Base-by-base conservation (phyloP, 1,140 invertebrate genomes). In the Drosophila tristis region DNA sequence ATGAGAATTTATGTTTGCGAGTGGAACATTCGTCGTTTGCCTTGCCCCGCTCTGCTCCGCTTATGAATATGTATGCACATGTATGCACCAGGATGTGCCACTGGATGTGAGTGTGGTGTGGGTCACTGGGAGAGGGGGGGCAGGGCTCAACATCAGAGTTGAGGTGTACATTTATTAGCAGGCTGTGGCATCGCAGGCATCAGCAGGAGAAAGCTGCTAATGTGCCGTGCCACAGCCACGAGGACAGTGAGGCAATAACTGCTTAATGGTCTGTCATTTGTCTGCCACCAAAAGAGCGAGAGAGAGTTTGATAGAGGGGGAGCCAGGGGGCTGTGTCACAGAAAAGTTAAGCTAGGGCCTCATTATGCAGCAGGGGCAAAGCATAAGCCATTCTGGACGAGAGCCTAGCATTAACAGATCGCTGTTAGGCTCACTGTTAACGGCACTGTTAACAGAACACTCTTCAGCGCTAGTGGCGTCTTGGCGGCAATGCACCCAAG, bases 221-320 rank as follows among this genome's bases (percentile, higher is more conserved):
- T 86, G 81, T 86, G 31, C 8, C 31, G 31, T 75, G 70, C 61
- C 77, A 77, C 8, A 29, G 26, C 26, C 26, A 29, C 26, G 26
- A 29, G 26, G 80, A 67, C 80, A 80, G 63, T 67, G 82, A 65
- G 67, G 80, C 81, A 80, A 86, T 85, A 81, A 86, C 74, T 77
- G 74, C 74, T 74, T 85, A 85, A 85, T 86, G 81, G 81, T 56
- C 51, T 75, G 82, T 86, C 81, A 86, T 86, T 86, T 86, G 82
- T 87, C 66, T 76, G 63, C 26, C 72, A 8, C 43, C 45, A 20
- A 75, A 35, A 13, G 13, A 29, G 7, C 4, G 25, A 20, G 8
- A 29, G 7, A 5, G 31, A 20, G 8, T 26, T 0, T 4, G 23
- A 25, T 25, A 25, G n/a, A 31, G 16, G 26, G 47, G 47, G 13